Evolutionary conservation across 2,888 invertebrate genomes (phyloP).

Genomic region (Formica aserva): DNA sequence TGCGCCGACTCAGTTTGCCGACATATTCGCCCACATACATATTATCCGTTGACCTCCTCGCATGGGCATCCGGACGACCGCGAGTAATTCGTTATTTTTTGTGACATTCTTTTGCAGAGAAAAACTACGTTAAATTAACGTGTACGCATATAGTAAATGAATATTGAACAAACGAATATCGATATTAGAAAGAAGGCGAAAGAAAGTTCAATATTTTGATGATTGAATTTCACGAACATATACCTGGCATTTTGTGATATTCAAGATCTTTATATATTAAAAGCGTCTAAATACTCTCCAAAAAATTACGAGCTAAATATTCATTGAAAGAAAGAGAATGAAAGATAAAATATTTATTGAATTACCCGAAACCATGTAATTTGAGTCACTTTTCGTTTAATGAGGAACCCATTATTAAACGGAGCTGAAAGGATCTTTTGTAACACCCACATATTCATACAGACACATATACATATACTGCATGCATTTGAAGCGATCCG

Average conservation of each 20-base stretch:
- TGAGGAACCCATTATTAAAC: constrained; percentile 40
- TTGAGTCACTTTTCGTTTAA: constrained; percentile 34
- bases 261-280: neutral
- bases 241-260: neutral
- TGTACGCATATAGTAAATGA: neutral
- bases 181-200: neutral
- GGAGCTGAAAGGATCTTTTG: constrained; percentile 39
- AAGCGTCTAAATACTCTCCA: neutral
- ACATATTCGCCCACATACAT: constrained; percentile 50
- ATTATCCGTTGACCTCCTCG: constrained; percentile 39
- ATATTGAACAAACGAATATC: neutral
- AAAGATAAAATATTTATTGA: constrained; percentile 22
- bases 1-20: constrained; percentile 63
- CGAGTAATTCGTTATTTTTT: constrained; percentile 42
- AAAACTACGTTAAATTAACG: neutral
- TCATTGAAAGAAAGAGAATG: neutral
- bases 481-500: constrained; percentile 18
- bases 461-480: neutral
- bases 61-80: constrained; percentile 4
- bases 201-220: neutral
- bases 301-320: neutral
- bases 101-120: neutral
- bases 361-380: constrained; percentile 19
- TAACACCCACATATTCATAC: constrained; percentile 24
- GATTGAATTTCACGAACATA: neutral